phyloP scores from a whole-genome alignment of 2,888 invertebrate genomes.

The Agrotis ipsilon region DNA sequence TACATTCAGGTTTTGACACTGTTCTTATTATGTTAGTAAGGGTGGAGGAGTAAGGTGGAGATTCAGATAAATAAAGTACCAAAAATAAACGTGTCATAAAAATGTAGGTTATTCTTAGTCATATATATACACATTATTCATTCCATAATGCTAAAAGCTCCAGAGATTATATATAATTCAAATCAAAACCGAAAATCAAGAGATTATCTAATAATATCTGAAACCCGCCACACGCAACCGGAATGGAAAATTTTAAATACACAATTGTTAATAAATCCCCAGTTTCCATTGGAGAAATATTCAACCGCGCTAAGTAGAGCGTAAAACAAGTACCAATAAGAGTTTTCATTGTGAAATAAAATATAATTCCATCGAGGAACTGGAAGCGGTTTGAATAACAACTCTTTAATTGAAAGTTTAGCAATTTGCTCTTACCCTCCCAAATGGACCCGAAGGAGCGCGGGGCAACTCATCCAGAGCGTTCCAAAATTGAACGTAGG shows the following conservation, averaged over 20 bases:
- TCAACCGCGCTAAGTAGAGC: slow-evolving; percentile 81
- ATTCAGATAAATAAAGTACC: neutral
- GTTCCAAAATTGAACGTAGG: slow-evolving; percentile 91
- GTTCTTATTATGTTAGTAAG: neutral
- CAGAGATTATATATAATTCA: slow-evolving; percentile 28
- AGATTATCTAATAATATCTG: slow-evolving; percentile 66
- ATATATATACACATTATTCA: too few relatives aligned
- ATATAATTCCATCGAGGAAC: slow-evolving; percentile 87
- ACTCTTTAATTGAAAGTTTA: slow-evolving; percentile 92
- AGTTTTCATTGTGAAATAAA: slow-evolving; percentile 87
- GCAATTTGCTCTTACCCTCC: slow-evolving; percentile 90
- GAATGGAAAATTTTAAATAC: slow-evolving; percentile 73
- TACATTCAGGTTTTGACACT: slow-evolving; percentile 20
- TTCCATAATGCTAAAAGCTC: neutral
- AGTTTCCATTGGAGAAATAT: slow-evolving; percentile 79
- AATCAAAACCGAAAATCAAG: slow-evolving; percentile 53
- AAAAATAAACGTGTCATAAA: neutral
- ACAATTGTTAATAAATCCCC: slow-evolving; percentile 79
- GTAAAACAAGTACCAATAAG: slow-evolving; percentile 85
- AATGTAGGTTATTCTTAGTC: neutral
- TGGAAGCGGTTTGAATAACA: slow-evolving; percentile 90
- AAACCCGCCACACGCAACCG: slow-evolving; percentile 58
- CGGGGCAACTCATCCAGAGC: slow-evolving; percentile 88
- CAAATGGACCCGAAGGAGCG: slow-evolving; percentile 88
- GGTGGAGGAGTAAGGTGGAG: neutral